Evolutionary conservation across 1,140 invertebrate genomes (phyloP).

Genomic region (Temnothorax curvispinosus): DNA sequence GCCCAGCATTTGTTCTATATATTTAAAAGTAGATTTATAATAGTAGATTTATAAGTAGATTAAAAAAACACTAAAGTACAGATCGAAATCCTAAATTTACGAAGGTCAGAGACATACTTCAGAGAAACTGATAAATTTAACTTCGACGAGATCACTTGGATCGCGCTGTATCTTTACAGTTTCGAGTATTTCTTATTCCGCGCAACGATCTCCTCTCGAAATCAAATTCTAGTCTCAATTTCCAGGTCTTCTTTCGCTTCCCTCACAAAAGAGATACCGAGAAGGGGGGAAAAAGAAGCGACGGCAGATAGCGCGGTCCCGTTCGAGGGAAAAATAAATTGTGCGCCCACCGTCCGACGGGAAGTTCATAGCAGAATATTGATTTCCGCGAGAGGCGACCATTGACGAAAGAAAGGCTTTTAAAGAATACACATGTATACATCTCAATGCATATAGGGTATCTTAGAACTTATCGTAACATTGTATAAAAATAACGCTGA

Average conservation of each 20-base stretch:
- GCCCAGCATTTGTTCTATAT: neutral
- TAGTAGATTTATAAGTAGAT: neutral
- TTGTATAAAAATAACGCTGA: neutral
- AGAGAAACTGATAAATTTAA: neutral
- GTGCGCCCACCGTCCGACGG: slow-evolving; percentile 52
- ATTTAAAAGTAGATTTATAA: neutral
- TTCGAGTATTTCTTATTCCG: slow-evolving; percentile 58
- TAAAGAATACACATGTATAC: slow-evolving; percentile 64
- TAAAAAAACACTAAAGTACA: neutral
- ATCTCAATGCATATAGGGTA: slow-evolving; percentile 12
- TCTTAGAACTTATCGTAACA: neutral
- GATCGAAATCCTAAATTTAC: neutral
- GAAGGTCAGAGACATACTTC: neutral
- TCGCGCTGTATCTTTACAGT: neutral
- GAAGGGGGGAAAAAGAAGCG: slow-evolving; percentile 23
- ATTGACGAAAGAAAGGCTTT: slow-evolving; percentile 60
- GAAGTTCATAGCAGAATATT: slow-evolving; percentile 70
- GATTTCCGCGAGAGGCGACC: slow-evolving; percentile 63
- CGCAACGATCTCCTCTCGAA: slow-evolving; percentile 48
- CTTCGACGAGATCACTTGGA: neutral
- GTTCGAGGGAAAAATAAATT: slow-evolving; percentile 65
- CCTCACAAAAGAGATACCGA: neutral
- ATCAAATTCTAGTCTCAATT: slow-evolving; percentile 73
- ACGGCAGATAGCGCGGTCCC: slow-evolving; percentile 45
- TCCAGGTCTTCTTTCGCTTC: slow-evolving; percentile 57